These are phyloP conservation scores for Drosophila navojoa DNA, from an alignment of 1,140 invertebrate genomes.

Conservation along the genomic window DNA sequence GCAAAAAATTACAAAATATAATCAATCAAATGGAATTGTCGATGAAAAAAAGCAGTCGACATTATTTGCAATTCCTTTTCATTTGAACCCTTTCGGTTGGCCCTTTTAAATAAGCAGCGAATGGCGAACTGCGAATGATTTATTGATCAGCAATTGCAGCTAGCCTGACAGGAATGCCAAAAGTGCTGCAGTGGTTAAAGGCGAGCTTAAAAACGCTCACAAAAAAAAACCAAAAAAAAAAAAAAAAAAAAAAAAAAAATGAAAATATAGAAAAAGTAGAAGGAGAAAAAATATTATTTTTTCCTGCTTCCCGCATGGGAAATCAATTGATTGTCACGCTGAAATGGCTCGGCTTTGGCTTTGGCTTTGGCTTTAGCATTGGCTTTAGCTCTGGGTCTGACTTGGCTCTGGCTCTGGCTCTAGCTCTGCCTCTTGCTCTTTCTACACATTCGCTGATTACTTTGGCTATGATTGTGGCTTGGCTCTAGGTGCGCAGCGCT, in stretches of 20 bases:
- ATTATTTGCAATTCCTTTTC: conserved; percentile 20
- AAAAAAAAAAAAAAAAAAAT: conserved; percentile 26
- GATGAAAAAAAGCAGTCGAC: not conserved
- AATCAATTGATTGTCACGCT: conserved; percentile 80
- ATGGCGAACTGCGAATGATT: conserved; percentile 35
- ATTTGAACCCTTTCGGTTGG: not conserved
- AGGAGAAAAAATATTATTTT: conserved; percentile 28
- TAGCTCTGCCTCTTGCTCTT: not conserved
- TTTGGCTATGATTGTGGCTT: conserved; percentile 36
- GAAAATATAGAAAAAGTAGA: too few relatives aligned
- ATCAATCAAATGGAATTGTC: conserved; percentile 19
- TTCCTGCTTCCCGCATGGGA: conserved; percentile 60
- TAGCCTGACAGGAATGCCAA: conserved; percentile 13
- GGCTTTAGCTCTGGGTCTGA: not conserved
- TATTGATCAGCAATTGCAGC: conserved; percentile 39
- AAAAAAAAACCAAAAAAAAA: not conserved
- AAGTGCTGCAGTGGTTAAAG: not conserved
- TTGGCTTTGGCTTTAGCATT: conserved; percentile 2
- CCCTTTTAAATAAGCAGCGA: conserved; percentile 33
- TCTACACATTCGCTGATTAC: conserved; percentile 32
- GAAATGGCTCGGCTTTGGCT: conserved; percentile 61
- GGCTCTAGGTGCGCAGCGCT: conserved; percentile 14
- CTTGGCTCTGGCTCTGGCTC: not conserved
- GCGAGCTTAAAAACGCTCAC: conserved; percentile 1
- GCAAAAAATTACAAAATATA: conserved; percentile 7